Conservation (phyloP, 2,797 vertebrate genomes). For the Oryzias dopingdopingensis region DNA sequence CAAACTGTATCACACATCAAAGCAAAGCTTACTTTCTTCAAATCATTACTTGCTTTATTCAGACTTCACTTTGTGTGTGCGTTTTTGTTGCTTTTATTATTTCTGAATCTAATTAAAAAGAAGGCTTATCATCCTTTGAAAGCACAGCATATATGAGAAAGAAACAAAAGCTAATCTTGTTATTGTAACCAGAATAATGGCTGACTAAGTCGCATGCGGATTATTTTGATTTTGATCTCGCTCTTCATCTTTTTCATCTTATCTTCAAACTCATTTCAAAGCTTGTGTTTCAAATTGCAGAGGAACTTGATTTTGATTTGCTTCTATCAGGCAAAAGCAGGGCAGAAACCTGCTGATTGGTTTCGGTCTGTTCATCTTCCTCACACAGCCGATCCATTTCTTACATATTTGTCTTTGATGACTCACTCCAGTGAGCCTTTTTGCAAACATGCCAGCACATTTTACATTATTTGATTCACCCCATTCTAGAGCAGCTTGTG, state of each 20-base stretch:
- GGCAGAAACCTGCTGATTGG: conserved; percentile 37
- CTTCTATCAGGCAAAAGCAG: conserved; percentile 33
- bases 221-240: conserved; percentile 54
- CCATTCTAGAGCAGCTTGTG: conserved; percentile 49
- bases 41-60: conserved; percentile 46
- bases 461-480: conserved; percentile 12
- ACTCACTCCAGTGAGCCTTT: conserved; percentile 41
- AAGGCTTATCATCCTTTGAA: conserved; percentile 53
- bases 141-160: conserved; percentile 45
- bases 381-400: conserved; percentile 8
- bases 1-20: conserved; percentile 53
- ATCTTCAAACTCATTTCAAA: conserved; percentile 39
- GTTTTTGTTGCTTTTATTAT: conserved; percentile 44
- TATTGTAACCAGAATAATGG: conserved; percentile 53
- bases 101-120: conserved; percentile 59
- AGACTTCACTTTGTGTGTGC: conserved; percentile 26
- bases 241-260: conserved; percentile 14
- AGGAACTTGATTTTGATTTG: conserved; percentile 16
- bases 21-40: conserved; percentile 38
- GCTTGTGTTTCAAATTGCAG: conserved; percentile 13
- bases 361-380: conserved; percentile 41
- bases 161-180: conserved; percentile 69
- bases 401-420: conserved; percentile 29
- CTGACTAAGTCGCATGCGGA: conserved; percentile 50
- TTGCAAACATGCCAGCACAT: conserved; percentile 20